Percentiles rank a stretch among this genome's conserved stretches.
These are phyloP conservation scores for Scophthalmus maximus DNA, from an alignment of 2,113 vertebrate species.

Conservation along the genomic window DNA sequence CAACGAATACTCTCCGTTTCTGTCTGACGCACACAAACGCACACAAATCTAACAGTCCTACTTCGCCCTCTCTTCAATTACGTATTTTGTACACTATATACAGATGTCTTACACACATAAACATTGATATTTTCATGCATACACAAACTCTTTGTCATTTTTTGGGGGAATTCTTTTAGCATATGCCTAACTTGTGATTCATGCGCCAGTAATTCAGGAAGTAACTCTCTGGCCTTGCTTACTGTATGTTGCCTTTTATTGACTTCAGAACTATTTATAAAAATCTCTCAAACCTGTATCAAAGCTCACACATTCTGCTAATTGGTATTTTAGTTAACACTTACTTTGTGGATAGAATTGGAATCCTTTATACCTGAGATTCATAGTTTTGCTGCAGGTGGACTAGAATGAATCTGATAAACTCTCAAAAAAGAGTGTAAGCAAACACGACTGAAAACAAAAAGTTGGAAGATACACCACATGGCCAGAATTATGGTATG, in stretches of 20 bases:
- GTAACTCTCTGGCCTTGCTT: too few species aligned
- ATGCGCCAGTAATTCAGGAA: too few species aligned
- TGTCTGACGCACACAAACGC: constrained; percentile 39
- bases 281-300: too few species aligned
- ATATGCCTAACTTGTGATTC: too few species aligned
- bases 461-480: too few species aligned
- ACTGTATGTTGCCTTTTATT: too few species aligned
- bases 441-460: neutral
- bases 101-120: too few species aligned
- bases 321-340: neutral
- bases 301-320: neutral
- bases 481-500: too few species aligned
- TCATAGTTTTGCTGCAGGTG: neutral
- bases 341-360: too few species aligned
- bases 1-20: constrained; percentile 54
- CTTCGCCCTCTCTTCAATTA: neutral
- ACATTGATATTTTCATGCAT: constrained; percentile 5
- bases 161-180: too few species aligned
- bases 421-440: neutral
- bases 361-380: too few species aligned
- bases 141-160: neutral
- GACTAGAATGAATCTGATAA: neutral
- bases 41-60: constrained; percentile 1
- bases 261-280: too few species aligned
- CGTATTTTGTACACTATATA: neutral